Evolutionary conservation across 2,113 vertebrate species (phyloP), one percentile per base, ranked within the genome.

Genomic region (Cettia cetti): DNA sequence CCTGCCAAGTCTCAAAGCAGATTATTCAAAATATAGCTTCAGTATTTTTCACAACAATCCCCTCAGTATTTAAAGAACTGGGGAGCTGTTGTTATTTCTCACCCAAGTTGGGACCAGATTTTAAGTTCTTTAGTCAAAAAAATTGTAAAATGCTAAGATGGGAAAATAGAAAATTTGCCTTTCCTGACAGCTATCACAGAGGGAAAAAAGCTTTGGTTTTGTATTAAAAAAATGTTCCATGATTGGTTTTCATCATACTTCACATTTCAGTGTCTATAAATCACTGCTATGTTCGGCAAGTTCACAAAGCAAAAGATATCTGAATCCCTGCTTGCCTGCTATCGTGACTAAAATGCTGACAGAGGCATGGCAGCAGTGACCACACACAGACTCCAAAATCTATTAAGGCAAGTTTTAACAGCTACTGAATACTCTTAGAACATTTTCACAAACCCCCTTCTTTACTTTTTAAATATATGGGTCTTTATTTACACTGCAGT

Each of bases 371-470:
- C 80, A 96, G 88, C 76, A 90, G 44, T 86, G 93, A 84, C 92
- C 93, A 96, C 94, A 96, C 95, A 94, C 90, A 93, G 82, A 74
- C 71, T 92, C 22, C 35, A 83, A 33, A 74, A 90, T 83, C 79
- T 74, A 90, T 42, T 66, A 71, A 74, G 76, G 47, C 88, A 88
- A 92, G 80, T 92, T 86, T 70, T 52, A 95, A 89, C 72, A 94
- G 64, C 76, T 68, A 85, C 27, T 45, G 63, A 90, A 82, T 70
- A 47, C 50, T 65, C 79, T 74, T 63, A 40, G 28, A 92, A 70
- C 20, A 40, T 24, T 33, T 47, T 26, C 23, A 15, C 57, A 76
- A 61, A 17, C 7, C 12, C 14, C 15, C 8, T 35, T 70, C 70
- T 28, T 35, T 15, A n/a, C 40, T 66, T 82, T 79, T 76, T 11